These are phyloP conservation scores for Bovichtus variegatus DNA, from an alignment of 2,797 vertebrate genomes.

Conservation along the genomic window DNA sequence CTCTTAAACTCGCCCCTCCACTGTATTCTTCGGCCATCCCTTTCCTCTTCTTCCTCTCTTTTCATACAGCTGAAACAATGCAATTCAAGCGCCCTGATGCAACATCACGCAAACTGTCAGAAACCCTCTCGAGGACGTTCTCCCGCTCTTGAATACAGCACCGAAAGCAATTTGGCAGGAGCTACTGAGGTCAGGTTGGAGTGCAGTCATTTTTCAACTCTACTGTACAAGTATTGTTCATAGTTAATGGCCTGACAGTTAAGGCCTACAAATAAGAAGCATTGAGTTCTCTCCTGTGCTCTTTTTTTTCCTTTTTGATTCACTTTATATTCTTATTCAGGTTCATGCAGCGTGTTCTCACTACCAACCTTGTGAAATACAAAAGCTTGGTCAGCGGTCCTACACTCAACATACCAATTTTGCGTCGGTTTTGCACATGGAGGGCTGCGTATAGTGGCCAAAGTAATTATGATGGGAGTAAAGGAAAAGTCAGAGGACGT, in stretches of 20 bases:
- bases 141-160: constrained; percentile 52
- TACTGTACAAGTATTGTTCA: constrained; percentile 14
- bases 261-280: neutral
- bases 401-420: too few relatives aligned
- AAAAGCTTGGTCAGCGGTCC: too few relatives aligned
- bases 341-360: too few relatives aligned
- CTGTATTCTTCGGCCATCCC: constrained; percentile 20
- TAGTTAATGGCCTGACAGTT: constrained; percentile 30
- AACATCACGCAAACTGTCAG: constrained; percentile 79
- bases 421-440: too few relatives aligned
- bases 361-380: too few relatives aligned
- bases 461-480: too few relatives aligned
- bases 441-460: too few relatives aligned
- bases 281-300: too few relatives aligned
- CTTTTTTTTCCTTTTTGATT: too few relatives aligned
- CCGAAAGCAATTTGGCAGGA: constrained; percentile 62
- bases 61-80: constrained; percentile 65
- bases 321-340: too few relatives aligned
- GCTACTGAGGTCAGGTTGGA: constrained; percentile 56
- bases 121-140: constrained; percentile 62
- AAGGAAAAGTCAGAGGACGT: too few relatives aligned
- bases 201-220: constrained; percentile 35
- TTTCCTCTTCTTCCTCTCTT: constrained; percentile 44
- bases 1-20: constrained; percentile 8
- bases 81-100: constrained; percentile 72